Percentiles rank a stretch among this genome's conserved stretches.
Conservation (phyloP, 2,888 invertebrate species). For the Acleris sparsana region DNA sequence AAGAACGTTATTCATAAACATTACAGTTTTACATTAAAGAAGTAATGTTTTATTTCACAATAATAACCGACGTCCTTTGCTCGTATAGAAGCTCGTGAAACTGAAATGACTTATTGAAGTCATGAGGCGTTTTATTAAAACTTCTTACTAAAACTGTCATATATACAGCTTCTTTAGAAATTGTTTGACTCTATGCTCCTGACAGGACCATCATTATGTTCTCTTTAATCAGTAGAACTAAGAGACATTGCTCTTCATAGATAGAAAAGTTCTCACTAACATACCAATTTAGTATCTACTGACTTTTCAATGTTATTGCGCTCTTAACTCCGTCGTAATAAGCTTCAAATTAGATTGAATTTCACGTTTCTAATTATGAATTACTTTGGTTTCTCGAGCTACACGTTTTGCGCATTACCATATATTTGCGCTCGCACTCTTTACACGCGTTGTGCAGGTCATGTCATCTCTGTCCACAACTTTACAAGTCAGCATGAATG, state of each 20-base stretch:
- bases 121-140: background rate
- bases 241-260: slow-evolving; percentile 47
- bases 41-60: slow-evolving; percentile 5
- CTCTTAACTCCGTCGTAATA: slow-evolving; percentile 10
- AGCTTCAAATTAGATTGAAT: slow-evolving; percentile 14
- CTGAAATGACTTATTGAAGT: background rate
- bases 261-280: slow-evolving; percentile 45
- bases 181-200: background rate
- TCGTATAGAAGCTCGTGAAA: slow-evolving; percentile 21
- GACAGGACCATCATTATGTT: slow-evolving; percentile 19
- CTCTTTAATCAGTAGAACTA: slow-evolving; percentile 50
- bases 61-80: slow-evolving; percentile 5
- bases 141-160: background rate
- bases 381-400: slow-evolving; percentile 33
- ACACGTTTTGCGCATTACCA: slow-evolving; percentile 52
- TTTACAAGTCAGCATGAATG: slow-evolving; percentile 23
- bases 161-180: slow-evolving; percentile 5
- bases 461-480: slow-evolving; percentile 38
- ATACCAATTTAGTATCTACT: slow-evolving; percentile 29
- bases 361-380: slow-evolving; percentile 17
- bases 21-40: slow-evolving; percentile 17
- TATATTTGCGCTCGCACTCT: slow-evolving; percentile 47
- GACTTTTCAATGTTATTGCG: slow-evolving; percentile 10
- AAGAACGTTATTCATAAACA: slow-evolving; percentile 4
- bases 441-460: slow-evolving; percentile 48